These are phyloP conservation scores for Paratrypauchen microcephalus DNA, from an alignment of 2,797 vertebrate species.

Conservation along the genomic window DNA sequence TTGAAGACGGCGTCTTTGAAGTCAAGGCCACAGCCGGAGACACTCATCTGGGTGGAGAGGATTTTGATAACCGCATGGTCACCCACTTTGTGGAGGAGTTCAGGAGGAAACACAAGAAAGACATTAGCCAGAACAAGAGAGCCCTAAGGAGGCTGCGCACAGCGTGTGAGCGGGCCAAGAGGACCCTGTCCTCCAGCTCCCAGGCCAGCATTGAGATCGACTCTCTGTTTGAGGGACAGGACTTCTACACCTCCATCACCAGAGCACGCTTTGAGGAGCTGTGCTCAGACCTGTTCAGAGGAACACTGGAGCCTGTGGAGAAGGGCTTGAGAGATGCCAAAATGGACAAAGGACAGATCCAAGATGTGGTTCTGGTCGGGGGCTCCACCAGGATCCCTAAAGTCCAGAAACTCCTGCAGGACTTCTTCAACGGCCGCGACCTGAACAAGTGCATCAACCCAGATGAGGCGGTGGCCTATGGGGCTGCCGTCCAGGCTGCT, in stretches of 20 bases:
- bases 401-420: conserved; percentile 56
- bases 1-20: conserved; percentile 61
- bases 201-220: conserved; percentile 62
- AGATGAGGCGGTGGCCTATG: conserved; percentile 55
- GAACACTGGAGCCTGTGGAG: conserved; percentile 45
- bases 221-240: conserved; percentile 54
- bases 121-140: conserved; percentile 58
- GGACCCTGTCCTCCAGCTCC: conserved; percentile 63
- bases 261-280: conserved; percentile 56
- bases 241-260: conserved; percentile 19
- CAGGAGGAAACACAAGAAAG: conserved; percentile 61
- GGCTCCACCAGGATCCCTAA: no score
- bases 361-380: no score
- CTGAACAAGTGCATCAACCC: conserved; percentile 61
- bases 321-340: no score
- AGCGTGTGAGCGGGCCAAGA: conserved; percentile 59
- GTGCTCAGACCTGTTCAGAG: conserved; percentile 54
- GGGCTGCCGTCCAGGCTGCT: conserved; percentile 57
- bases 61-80: conserved; percentile 54
- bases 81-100: conserved; percentile 60
- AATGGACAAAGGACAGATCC: no score
- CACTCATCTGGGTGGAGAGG: conserved; percentile 42
- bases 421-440: conserved; percentile 49
- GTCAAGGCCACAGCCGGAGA: conserved; percentile 60
- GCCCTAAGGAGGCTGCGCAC: conserved; percentile 59